Conservation (phyloP, 2,797 vertebrate species). For the Galaxias olidus region DNA sequence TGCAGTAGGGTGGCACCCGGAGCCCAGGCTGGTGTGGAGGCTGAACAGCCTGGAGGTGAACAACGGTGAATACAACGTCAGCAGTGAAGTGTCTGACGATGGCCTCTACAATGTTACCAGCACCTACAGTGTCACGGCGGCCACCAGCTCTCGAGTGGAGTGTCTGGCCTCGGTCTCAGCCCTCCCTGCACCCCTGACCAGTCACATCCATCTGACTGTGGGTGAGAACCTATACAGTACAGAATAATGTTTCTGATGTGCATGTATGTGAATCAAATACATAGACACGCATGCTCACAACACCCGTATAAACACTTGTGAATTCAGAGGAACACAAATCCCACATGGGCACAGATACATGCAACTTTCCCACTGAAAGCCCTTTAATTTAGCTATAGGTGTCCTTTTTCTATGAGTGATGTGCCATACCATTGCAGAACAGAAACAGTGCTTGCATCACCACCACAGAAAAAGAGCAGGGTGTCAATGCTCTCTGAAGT, state of each 20-base stretch:
- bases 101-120: conserved; percentile 72
- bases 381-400: background rate
- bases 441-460: background rate
- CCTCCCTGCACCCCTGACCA: conserved; percentile 64
- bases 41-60: conserved; percentile 64
- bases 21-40: conserved; percentile 79
- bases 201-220: conserved; percentile 71
- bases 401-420: background rate
- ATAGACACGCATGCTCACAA: background rate
- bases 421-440: background rate
- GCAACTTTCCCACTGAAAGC: background rate
- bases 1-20: conserved; percentile 80
- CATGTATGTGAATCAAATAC: background rate
- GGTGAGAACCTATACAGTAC: conserved; percentile 55
- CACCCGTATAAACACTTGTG: background rate
- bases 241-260: too few species aligned
- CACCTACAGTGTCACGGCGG: conserved; percentile 70
- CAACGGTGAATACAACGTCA: conserved; percentile 65
- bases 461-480: background rate
- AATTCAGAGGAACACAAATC: too few species aligned
- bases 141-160: conserved; percentile 69
- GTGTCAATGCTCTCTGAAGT: background rate
- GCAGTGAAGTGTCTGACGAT: conserved; percentile 49
- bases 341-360: background rate
- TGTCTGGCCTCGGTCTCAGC: conserved; percentile 80